These are phyloP conservation scores for Falcaria lacertinaria DNA, from an alignment of 2,888 invertebrate species.

Conservation along the genomic window DNA sequence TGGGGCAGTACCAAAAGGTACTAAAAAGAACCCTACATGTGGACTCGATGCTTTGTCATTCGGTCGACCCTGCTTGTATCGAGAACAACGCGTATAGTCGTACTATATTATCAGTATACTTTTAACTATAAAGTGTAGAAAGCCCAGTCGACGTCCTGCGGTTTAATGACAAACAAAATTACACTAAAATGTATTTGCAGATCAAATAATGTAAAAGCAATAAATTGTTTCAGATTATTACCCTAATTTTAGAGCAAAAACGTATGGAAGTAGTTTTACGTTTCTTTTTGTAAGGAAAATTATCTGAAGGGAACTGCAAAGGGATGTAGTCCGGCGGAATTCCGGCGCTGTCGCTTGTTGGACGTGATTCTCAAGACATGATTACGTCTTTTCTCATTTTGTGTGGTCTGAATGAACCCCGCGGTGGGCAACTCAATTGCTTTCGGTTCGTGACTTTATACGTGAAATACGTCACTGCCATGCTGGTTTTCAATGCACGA, in stretches of 20 bases:
- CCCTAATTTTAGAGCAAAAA: constrained; percentile 40
- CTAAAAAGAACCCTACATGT: no score
- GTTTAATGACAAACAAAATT: neutral
- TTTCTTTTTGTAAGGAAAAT: constrained; percentile 52
- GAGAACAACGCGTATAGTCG: no score
- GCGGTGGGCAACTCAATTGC: constrained; percentile 56
- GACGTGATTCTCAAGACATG: constrained; percentile 70
- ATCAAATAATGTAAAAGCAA: constrained; percentile 10
- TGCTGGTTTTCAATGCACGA: constrained; percentile 1
- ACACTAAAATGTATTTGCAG: neutral
- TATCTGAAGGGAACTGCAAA: constrained; percentile 45
- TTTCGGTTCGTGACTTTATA: constrained; percentile 45
- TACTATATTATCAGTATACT: no score
- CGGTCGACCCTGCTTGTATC: no score
- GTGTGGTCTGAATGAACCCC: constrained; percentile 60
- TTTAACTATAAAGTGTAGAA: no score
- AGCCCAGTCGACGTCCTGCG: neutral
- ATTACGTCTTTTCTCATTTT: constrained; percentile 74
- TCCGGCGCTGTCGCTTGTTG: constrained; percentile 68
- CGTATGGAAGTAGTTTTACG: constrained; percentile 35
- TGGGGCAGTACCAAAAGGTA: no score
- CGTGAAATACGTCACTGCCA: constrained; percentile 25
- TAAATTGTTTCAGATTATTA: constrained; percentile 32
- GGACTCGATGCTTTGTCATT: no score
- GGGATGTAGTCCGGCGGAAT: constrained; percentile 60